Evolutionary conservation across 2,113 vertebrate species (phyloP), one percentile per base, ranked within the genome.

Genomic region (Equus quagga): DNA sequence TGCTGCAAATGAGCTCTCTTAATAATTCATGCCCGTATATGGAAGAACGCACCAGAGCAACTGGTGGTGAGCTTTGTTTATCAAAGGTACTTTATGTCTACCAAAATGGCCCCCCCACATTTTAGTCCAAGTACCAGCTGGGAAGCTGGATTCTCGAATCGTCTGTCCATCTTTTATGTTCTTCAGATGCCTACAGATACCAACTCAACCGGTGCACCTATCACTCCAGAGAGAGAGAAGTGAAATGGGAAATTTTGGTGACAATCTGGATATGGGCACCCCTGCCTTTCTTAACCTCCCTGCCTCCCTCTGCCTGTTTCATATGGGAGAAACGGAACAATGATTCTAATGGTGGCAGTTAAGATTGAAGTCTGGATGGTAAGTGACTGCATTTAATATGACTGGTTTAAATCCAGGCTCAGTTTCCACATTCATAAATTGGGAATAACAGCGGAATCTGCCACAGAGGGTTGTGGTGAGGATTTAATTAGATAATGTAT

Each of bases 11-110:
- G 95, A 98, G 96, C 84, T 72, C 93, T 81, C 97, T 98, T 95
- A 97, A 98, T 98, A 98, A 98, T 98, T 98, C 97, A 98, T 91
- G 94, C 46, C 1, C 84, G 97, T 89, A 73, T 3, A 64, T 44
- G 65, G 91, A 97, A 98, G 98, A 96, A 90, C 96, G 93, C 91
- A 72, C 76, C 95, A 87, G 97, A 87, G 70, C 64, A 36, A 92
- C 73, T 0, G 1, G 11, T 3, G 67, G 24, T 6, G n/a, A 31
- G 65, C 75, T 86, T 19, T 19, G 76, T 41, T 64, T 65, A 49
- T 62, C 7, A 51, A 14, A 78, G 58, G 28, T 13, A 17, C 24
- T 81, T 81, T 56, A 11, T 3, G 33, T 31, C 51, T 33, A 24
- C n/a, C 36, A 24, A 70, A 54, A 70, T 54, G 12, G 13, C 13